Evolutionary conservation across 2,113 vertebrate genomes (phyloP), one percentile per base, ranked within the genome.

Genomic region (Rhagologus leucostigma): DNA sequence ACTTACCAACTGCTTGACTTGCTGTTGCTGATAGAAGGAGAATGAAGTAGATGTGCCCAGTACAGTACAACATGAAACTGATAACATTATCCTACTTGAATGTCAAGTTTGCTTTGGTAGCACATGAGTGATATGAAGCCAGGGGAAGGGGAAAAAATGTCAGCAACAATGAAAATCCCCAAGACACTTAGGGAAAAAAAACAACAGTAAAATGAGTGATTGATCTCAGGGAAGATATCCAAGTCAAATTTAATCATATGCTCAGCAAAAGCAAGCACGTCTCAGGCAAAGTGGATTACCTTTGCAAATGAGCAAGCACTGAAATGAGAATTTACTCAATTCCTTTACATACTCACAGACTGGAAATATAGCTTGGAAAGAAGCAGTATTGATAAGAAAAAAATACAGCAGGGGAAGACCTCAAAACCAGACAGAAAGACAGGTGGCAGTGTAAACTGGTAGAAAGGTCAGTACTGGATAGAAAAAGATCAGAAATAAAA

Each of bases 21-120:
- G 71, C 77, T 91, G 30, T 59, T 39, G 35, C 83, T 90, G 90
- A 94, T 81, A 88, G 50, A n/a, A 89, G 39, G 5, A 94, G 37
- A 94, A 93, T 83, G 71, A 92, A 93, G 68, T 26, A 67, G 69
- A 57, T 35, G 68, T 42, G 39, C 64, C 47, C 89, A 75, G 94
- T 87, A 88, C 79, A 73, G 70, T 76, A 95, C 90, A 92, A 84
- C 47, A 78, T 37, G 84, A 96, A 95, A 96, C 89, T 59, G 80
- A 93, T 95, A 95, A 92, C 71, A 74, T 95, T 92, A 95, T 93
- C 73, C 68, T 76, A 35, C 68, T 84, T 78, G 89, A 95, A 92
- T 71, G 79, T 74, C 90, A 92, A 87, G 68, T 92, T 93, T 93
- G 64, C 64, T 93, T 81, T 87, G 63, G 71, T 90, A 96, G 71